Evolutionary conservation across 2,113 vertebrate genomes (phyloP), one percentile per base, ranked within the genome.

Genomic region (Rostratula benghalensis): DNA sequence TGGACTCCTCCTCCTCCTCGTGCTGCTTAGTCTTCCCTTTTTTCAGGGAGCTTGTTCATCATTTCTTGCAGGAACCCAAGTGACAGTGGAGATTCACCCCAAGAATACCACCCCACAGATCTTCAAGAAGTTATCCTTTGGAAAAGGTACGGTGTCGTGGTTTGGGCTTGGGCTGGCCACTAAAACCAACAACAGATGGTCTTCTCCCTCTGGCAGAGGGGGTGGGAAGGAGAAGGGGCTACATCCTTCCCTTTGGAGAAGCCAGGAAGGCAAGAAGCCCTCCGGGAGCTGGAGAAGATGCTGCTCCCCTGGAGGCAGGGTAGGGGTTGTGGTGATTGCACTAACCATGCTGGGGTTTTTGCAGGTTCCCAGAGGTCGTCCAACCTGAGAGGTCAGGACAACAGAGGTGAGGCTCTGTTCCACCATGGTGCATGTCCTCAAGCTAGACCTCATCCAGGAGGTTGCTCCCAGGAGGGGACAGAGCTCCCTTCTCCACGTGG

Each of bases 51-150:
- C 53, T 78, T 46, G 27, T 65, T 65, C 20, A 3, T 21, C 8
- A 1, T 73, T 86, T 63, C 54, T 93, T 96, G 46, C 96, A 98
- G 98, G 96, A 94, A 98, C 97, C 37, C 98, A 98, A 79, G 93
- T 98, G 92, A 98, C 97, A 0, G 98, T 98, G 78, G 98, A 98
- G 83, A 93, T 98, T 57, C 98, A 98, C 35, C 94, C 87, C 18
- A 94, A 82, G 89, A 93, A 98, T 1, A 60, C 93, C 45, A 90
- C 96, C 54, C 97, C 95, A 13, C 96, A 96, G 5, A 79, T 98
- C 25, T 78, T 98, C 63, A 98, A 98, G 94, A 98, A 98, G 78
- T 92, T 97, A 76, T 97, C 98, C 50, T 68, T 97, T 86, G 97
- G 97, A 14, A 98, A 98, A 98, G 88, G 98, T 98, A 97, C 19